Percentiles rank a stretch among this genome's conserved stretches.
Evolutionary conservation across 2,888 invertebrate species (phyloP).

Genomic region (Vesta saturnalis): DNA sequence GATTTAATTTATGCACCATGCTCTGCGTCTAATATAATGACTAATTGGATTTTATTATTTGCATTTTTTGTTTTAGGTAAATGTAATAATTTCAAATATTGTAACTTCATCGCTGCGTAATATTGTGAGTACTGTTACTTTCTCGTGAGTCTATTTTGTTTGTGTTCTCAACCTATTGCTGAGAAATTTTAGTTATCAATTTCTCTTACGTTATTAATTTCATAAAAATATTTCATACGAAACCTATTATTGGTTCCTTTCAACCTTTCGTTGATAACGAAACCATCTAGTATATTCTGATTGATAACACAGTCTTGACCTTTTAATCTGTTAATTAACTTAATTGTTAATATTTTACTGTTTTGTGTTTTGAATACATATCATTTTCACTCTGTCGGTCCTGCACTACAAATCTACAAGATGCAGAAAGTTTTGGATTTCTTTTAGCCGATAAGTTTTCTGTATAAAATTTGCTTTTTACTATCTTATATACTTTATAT

Average conservation of each 20-base stretch:
- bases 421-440: background rate
- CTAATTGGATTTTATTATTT: background rate
- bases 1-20: constrained; percentile 24
- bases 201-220: constrained; percentile 4
- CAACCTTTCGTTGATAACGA: too few species aligned
- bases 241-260: too few species aligned
- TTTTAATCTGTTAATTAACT: constrained; percentile 5
- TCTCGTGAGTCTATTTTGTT: background rate
- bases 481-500: too few species aligned
- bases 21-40: constrained; percentile 4
- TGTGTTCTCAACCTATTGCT: background rate
- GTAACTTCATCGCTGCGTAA: constrained; percentile 6
- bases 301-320: background rate
- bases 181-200: background rate
- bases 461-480: background rate
- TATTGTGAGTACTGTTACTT: background rate
- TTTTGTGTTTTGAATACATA: background rate
- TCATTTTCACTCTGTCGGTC: background rate
- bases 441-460: background rate
- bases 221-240: too few species aligned
- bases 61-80: background rate
- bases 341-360: background rate
- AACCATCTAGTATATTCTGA: too few species aligned
- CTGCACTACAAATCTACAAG: background rate
- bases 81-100: background rate